Evolutionary conservation across 2,888 invertebrate genomes (phyloP).

Genomic region (Sturmia bella): DNA sequence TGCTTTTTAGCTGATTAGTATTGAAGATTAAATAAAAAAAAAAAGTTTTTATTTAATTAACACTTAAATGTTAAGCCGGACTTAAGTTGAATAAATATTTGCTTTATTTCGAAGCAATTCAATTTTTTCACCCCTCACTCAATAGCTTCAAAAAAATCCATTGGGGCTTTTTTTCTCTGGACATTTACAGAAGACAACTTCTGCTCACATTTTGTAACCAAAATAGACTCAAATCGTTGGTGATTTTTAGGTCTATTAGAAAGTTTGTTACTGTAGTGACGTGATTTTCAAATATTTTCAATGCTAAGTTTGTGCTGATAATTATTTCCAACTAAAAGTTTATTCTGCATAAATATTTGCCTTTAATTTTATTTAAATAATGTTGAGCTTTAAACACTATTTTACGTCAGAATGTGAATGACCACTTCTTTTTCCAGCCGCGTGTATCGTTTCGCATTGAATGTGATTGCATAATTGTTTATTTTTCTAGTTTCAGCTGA

Average conservation of each 20-base stretch:
- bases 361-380: conserved; percentile 11
- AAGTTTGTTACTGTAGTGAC: no score
- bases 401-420: conserved; percentile 27
- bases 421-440: conserved; percentile 1
- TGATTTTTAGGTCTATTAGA: no score
- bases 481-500: conserved; percentile 5
- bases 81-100: conserved; percentile 38
- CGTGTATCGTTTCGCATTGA: no score
- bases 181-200: no score
- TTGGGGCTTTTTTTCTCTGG: no score
- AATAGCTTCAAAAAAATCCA: no score
- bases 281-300: no score
- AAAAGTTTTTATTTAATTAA: conserved; percentile 74
- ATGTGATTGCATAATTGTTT: not conserved
- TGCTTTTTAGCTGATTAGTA: not conserved
- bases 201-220: no score
- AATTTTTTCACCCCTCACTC: conserved; percentile 2
- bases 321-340: no score
- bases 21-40: not conserved
- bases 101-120: conserved; percentile 3
- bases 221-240: no score
- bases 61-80: conserved; percentile 76
- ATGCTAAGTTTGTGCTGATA: no score
- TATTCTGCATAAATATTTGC: conserved; percentile 32
- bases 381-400: conserved; percentile 1